These are phyloP conservation scores for Anarrhichthys ocellatus DNA, from an alignment of 2,113 vertebrate genomes.

Conservation along the genomic window DNA sequence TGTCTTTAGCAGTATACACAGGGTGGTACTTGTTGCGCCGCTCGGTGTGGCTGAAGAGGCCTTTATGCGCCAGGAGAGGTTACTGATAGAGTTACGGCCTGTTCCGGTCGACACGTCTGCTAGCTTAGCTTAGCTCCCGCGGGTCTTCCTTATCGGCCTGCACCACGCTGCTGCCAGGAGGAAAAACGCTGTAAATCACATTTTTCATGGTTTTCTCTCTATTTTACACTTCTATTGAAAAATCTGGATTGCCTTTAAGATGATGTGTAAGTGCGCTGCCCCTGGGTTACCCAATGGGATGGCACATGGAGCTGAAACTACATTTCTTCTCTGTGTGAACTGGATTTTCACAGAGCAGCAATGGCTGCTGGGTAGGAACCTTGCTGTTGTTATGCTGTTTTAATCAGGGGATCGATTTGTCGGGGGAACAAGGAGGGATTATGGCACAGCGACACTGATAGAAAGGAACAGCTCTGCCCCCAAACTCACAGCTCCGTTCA, in stretches of 20 bases:
- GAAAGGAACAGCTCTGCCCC: constrained; percentile 13
- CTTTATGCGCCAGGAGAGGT: constrained; percentile 63
- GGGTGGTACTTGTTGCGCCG: background rate
- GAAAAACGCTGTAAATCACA: constrained; percentile 35
- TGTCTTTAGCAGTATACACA: constrained; percentile 44
- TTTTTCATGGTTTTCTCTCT: constrained; percentile 5
- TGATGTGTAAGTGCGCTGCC: background rate
- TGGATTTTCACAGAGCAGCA: constrained; percentile 7
- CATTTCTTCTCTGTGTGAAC: background rate
- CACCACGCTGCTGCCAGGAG: constrained; percentile 7
- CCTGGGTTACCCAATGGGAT: background rate
- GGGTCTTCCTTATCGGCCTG: constrained; percentile 30
- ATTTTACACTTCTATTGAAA: constrained; percentile 22
- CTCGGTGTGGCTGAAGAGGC: constrained; percentile 41
- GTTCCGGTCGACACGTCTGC: constrained; percentile 55
- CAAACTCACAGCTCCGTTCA: constrained; percentile 8
- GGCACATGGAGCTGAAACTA: background rate
- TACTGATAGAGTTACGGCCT: constrained; percentile 59
- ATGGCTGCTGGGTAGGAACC: background rate
- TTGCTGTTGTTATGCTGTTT: constrained; percentile 13
- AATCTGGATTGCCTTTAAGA: constrained; percentile 31
- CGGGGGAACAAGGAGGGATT: constrained; percentile 14
- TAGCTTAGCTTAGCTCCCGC: constrained; percentile 41
- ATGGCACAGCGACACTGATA: background rate
- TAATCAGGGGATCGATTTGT: constrained; percentile 18